These are phyloP conservation scores for Luscinia luscinia DNA, from an alignment of 2,797 vertebrate species.

Conservation along the genomic window DNA sequence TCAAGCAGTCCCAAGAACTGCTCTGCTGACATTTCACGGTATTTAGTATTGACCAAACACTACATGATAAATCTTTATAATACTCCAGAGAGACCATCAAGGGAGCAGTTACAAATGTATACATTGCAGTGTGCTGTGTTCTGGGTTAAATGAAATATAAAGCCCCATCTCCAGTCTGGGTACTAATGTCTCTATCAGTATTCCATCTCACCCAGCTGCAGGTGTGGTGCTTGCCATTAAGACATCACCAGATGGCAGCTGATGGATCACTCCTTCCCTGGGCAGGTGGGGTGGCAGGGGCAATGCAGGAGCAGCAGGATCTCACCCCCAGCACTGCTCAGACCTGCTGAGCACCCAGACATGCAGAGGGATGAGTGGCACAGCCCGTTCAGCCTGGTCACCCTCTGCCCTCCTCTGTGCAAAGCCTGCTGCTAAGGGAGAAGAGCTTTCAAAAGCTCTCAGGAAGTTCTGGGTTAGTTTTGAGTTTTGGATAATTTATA, in stretches of 20 bases:
- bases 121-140: conserved; percentile 59
- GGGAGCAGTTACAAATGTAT: conserved; percentile 70
- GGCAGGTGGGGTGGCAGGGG: not conserved
- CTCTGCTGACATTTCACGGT: conserved; percentile 68
- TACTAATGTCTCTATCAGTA: conserved; percentile 52
- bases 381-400: fast-evolving
- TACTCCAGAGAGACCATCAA: conserved; percentile 61
- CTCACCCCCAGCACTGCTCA: not conserved
- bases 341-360: not conserved
- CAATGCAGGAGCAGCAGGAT: fast-evolving
- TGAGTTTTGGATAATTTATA: conserved; percentile 26
- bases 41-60: conserved; percentile 73
- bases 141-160: conserved; percentile 69
- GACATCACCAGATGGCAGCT: conserved; percentile 3
- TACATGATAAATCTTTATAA: conserved; percentile 72
- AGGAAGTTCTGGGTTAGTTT: conserved; percentile 24
- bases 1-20: conserved; percentile 60
- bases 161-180: conserved; percentile 2
- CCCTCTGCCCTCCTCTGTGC: fast-evolving
- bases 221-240: conserved; percentile 27
- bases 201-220: conserved; percentile 46
- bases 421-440: not conserved
- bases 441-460: not conserved
- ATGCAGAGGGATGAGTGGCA: not conserved
- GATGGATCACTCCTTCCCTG: not conserved